A percentile compares a stretch with the other conserved stretches of the same genome.
Conservation (phyloP, 2,113 vertebrate species). For the Natator depressus region DNA sequence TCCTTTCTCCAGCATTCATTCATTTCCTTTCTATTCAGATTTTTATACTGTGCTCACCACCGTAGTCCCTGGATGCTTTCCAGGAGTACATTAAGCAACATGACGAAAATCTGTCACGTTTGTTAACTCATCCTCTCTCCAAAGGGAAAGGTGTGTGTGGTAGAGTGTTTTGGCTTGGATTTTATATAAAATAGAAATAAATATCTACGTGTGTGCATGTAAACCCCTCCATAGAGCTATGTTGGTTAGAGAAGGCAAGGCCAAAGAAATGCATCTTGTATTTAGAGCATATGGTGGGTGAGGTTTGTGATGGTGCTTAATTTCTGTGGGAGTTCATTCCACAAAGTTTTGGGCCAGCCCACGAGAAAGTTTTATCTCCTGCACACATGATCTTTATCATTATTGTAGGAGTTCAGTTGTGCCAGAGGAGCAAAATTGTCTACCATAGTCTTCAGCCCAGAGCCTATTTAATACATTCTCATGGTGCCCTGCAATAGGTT, state of each 20-base stretch:
- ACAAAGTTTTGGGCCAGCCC: no score
- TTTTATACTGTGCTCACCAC: not conserved
- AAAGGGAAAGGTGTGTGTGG: no score
- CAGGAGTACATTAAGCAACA: not conserved
- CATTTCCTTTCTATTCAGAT: not conserved
- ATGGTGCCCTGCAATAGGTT: not conserved
- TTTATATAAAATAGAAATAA: no score
- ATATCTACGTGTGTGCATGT: no score
- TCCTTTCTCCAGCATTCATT: not conserved
- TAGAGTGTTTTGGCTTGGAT: no score
- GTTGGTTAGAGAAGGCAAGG: no score
- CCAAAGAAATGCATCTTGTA: not conserved
- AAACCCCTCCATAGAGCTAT: no score
- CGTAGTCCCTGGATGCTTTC: not conserved
- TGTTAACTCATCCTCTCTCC: no score
- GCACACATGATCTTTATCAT: not conserved
- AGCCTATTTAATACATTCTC: not conserved
- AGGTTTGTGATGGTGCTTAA: not conserved
- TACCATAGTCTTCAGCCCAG: not conserved
- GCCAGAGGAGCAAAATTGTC: not conserved
- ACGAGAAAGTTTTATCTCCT: not conserved
- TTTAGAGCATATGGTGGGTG: not conserved
- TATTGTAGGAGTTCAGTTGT: not conserved
- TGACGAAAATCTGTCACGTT: fast-evolving
- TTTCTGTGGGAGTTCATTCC: not conserved